Percentiles rank a stretch among this genome's conserved stretches.
Conservation (phyloP, 2,888 invertebrate genomes). For the Zelleria hepariella region DNA sequence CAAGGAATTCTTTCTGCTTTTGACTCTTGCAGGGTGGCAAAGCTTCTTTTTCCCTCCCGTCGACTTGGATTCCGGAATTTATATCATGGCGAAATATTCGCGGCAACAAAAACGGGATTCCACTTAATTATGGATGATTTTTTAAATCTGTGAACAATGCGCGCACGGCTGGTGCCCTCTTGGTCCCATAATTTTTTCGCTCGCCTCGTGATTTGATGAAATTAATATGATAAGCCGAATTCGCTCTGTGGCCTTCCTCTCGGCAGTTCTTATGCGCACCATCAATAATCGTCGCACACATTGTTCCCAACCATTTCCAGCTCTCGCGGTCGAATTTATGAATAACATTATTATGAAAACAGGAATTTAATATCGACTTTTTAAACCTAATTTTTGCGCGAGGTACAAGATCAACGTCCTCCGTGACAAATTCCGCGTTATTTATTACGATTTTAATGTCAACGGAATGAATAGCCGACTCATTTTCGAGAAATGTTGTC, state of each 20-base stretch:
- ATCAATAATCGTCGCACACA: conserved; percentile 6
- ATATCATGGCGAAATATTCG: conserved; percentile 56
- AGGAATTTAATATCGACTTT: background rate
- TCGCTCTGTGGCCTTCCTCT: background rate
- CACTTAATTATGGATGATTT: conserved; percentile 71
- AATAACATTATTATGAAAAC: background rate
- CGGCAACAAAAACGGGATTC: conserved; percentile 56
- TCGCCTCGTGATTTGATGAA: conserved; percentile 38
- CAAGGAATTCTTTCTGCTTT: no score
- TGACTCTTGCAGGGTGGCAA: conserved; percentile 51
- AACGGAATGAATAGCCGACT: background rate
- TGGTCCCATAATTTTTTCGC: conserved; percentile 28
- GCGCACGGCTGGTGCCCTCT: conserved; percentile 49
- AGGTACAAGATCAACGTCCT: background rate
- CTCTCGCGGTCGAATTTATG: background rate
- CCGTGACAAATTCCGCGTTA: background rate
- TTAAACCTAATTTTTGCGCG: background rate
- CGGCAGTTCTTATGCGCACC: background rate
- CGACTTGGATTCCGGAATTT: conserved; percentile 50
- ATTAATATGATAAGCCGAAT: conserved; percentile 57
- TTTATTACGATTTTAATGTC: background rate
- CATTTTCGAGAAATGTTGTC: background rate
- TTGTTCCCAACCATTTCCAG: background rate
- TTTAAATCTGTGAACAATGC: conserved; percentile 72
- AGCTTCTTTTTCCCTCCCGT: conserved; percentile 44